These are phyloP conservation scores for Eledona agricola DNA, from an alignment of 2,888 invertebrate species.

Conservation along the genomic window DNA sequence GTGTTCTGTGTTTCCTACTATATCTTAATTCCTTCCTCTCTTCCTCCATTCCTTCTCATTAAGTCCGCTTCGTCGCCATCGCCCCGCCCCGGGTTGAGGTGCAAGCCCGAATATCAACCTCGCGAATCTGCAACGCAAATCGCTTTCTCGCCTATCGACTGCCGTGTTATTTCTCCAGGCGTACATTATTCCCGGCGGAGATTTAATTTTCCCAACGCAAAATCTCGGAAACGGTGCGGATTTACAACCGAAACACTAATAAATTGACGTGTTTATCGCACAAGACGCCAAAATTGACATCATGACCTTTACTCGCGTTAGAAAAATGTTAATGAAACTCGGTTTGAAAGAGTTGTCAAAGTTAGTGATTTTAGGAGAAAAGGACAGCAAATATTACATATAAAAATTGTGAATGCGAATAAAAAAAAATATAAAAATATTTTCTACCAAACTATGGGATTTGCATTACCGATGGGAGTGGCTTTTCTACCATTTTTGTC, in stretches of 20 bases:
- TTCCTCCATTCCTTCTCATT: slow-evolving; percentile 58
- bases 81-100: slow-evolving; percentile 30
- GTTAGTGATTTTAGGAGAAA: too few species aligned
- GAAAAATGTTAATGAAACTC: too few species aligned
- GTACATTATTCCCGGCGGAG: slow-evolving; percentile 15
- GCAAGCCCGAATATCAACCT: slow-evolving; percentile 39
- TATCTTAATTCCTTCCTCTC: slow-evolving; percentile 58
- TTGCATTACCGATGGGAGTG: too few species aligned
- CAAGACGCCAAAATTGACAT: too few species aligned
- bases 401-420: too few species aligned
- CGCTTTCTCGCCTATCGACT: slow-evolving; percentile 28
- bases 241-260: slow-evolving; percentile 5
- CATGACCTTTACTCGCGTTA: too few species aligned
- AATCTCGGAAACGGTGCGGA: background rate
- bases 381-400: too few species aligned
- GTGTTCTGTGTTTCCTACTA: slow-evolving; percentile 55
- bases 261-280: slow-evolving; percentile 3
- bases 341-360: too few species aligned
- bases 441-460: too few species aligned
- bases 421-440: too few species aligned
- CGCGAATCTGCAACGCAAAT: slow-evolving; percentile 43
- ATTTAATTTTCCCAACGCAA: slow-evolving; percentile 5
- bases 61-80: slow-evolving; percentile 51
- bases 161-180: slow-evolving; percentile 21
- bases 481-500: too few species aligned